Evolutionary conservation across 2,888 invertebrate species (phyloP).

Genomic region (Seira musarum): DNA sequence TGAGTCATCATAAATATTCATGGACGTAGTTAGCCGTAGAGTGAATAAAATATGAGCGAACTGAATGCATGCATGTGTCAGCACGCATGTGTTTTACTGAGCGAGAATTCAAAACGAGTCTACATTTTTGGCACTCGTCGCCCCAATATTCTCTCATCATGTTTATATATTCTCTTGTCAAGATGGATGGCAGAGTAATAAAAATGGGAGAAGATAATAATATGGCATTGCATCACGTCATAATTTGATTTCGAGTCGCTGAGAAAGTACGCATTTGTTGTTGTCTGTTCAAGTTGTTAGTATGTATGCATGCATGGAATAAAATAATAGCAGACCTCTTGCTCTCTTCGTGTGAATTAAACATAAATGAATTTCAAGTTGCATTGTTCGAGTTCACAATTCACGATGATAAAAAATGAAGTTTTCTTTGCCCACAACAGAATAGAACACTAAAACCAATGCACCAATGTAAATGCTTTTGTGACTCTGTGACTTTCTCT

Average conservation of each 20-base stretch:
- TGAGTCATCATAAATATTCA: too few species aligned
- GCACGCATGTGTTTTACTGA: not conserved
- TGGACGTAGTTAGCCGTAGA: too few species aligned
- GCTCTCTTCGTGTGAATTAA: constrained; percentile 39
- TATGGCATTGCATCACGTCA: constrained; percentile 44
- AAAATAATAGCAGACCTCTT: not conserved
- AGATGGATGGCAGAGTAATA: constrained; percentile 3
- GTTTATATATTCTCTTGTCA: not conserved
- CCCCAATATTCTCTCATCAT: not conserved
- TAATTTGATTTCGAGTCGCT: constrained; percentile 52
- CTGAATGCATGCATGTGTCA: not conserved
- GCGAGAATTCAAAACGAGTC: not conserved
- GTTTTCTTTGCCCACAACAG: too few species aligned
- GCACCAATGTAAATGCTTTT: not conserved
- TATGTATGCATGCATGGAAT: constrained; percentile 1
- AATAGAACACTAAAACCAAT: too few species aligned
- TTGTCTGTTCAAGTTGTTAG: not conserved
- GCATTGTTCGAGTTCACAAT: too few species aligned
- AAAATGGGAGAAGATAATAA: constrained; percentile 15
- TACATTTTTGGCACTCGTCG: constrained; percentile 38
- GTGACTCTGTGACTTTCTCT: not conserved
- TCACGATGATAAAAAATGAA: too few species aligned
- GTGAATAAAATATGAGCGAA: constrained; percentile 22
- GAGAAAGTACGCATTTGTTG: constrained; percentile 27
- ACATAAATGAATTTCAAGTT: constrained; percentile 53